Conservation (phyloP, 2,113 vertebrate genomes). For the Fulica atra region DNA sequence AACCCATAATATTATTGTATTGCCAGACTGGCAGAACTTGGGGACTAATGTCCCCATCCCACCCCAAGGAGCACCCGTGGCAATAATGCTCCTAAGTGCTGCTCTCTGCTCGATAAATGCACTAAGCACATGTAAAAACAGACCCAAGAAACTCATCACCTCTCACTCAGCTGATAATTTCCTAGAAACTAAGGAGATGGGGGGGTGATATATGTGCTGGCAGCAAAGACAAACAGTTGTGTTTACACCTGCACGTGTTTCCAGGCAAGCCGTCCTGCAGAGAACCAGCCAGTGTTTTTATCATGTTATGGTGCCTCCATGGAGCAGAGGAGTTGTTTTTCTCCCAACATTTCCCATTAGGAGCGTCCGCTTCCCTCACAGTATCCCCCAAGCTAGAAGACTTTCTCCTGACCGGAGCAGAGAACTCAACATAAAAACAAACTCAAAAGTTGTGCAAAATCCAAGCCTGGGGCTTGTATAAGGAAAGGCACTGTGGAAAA, state of each 20-base stretch:
- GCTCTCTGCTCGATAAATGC: background rate
- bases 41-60: background rate
- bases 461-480: background rate
- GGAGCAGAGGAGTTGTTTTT: background rate
- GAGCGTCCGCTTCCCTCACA: background rate
- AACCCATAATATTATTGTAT: background rate
- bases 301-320: slow-evolving; percentile 5
- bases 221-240: background rate
- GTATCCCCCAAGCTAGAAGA: background rate
- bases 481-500: background rate
- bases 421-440: background rate
- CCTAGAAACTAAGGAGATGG: slow-evolving; percentile 59
- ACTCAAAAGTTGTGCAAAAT: background rate
- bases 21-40: background rate
- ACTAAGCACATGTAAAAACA: background rate
- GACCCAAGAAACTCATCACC: slow-evolving; percentile 27
- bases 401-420: background rate
- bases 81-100: background rate
- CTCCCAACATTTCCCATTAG: background rate
- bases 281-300: background rate
- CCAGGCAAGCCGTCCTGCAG: background rate
- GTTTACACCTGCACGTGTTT: background rate
- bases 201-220: background rate
- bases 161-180: slow-evolving; percentile 45
- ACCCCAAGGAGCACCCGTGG: background rate